phyloP scores from a whole-genome alignment of 2,113 vertebrate genomes.

The Sylvilagus bachmani region DNA sequence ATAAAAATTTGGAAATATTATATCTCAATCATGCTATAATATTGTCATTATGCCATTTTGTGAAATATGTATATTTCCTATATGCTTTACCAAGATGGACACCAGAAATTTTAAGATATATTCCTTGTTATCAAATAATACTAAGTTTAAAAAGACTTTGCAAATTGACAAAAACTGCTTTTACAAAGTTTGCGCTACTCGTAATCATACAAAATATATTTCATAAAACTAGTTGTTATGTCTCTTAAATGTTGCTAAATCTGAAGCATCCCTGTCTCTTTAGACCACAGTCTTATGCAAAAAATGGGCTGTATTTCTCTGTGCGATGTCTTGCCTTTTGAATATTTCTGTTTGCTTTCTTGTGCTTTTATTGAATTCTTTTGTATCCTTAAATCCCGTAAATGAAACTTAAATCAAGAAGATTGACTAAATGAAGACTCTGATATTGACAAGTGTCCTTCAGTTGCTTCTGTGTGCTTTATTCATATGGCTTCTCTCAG shows the following conservation, averaged over 20 bases:
- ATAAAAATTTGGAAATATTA: neutral
- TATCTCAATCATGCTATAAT: neutral
- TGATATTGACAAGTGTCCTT: neutral
- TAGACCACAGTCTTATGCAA: neutral
- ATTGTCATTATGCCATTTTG: neutral
- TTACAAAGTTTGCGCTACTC: neutral
- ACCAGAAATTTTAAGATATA: neutral
- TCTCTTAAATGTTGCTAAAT: neutral
- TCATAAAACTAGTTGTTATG: neutral
- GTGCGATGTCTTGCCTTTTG: neutral
- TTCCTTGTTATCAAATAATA: neutral
- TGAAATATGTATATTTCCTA: neutral
- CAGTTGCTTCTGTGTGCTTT: neutral
- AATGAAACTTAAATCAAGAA: neutral
- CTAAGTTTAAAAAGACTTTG: neutral
- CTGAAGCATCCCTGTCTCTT: neutral
- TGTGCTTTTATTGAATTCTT: neutral
- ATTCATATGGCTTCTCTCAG: neutral
- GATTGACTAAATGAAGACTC: neutral
- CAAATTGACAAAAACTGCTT: neutral
- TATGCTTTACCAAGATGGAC: neutral
- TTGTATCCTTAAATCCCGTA: neutral
- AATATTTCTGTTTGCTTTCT: neutral
- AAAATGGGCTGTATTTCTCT: neutral
- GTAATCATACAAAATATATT: neutral